Evolutionary conservation across 1,140 invertebrate genomes (phyloP), one percentile per base, ranked within the genome.

Genomic region (Drosophila gunungcola): DNA sequence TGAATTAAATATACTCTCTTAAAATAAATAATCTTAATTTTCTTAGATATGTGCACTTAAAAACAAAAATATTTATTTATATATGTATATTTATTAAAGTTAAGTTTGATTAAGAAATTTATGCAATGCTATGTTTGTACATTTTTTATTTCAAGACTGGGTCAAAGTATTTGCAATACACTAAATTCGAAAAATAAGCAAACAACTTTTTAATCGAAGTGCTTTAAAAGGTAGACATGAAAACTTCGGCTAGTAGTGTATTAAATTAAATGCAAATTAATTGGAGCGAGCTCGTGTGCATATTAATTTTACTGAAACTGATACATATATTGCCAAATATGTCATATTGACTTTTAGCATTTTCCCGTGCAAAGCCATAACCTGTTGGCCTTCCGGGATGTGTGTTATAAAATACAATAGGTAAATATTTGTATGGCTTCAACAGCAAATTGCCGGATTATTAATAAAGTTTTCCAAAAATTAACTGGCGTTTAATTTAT

Each of bases 351-450:
- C 68, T 42, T 72, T 72, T 72, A 70, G 43, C 68, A 70, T 72
- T 72, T 39, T 41, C 43, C 16, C 16, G 16, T 21, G 16, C 16
- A 21, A 21, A 21, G 29, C 45, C 52, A 36, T 16, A 69, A 70
- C 68, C 68, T 32, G 68, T 72, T 72, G 64, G 65, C 68, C 68
- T 70, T 72, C 68, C 68, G 68, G 68, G 52, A 72, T 41, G 65
- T 55, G 12, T 39, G 49, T 38, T 63, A 41, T 48, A 68, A 55
- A 68, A 63, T 25, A 32, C 5, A 32, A 36, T 45, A 6, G 36
- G 34, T 36, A 56, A 45, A 70, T 69, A 56, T 56, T 41, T 41
- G 4, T 49, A 70, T 70, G 36, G 64, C n/a, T 36, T 29, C 12
- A 32, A n/a, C 34, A 27, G 49, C 34, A n/a, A 69, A 69, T 57